Evolutionary conservation across 2,113 vertebrate genomes (phyloP), one percentile per base, ranked within the genome.

Genomic region (Anthoscopus minutus): DNA sequence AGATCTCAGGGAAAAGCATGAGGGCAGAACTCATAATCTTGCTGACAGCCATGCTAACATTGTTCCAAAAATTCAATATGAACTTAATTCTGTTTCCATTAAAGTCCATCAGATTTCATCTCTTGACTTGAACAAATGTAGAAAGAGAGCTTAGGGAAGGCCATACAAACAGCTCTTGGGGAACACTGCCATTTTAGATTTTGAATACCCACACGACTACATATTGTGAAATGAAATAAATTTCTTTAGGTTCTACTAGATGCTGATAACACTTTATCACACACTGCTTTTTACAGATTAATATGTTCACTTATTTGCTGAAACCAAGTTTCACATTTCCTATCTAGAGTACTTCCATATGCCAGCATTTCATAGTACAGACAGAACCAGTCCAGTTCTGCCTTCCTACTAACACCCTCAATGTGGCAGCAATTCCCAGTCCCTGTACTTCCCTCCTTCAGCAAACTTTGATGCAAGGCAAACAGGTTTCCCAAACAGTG

Each of bases 51-150:
- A 40, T 31, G 45, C n/a, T 88, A 87, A 81, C 22, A 72, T 56
- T 72, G 56, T 86, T 96, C 89, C 82, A 96, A 72, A 93, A 89
- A 92, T 81, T 93, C 90, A 93, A 40, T 89, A 88, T 57, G 69
- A 96, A n/a, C 67, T 72, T 91, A 95, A 93, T 95, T 93, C 77
- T 89, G 44, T 37, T 92, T 53, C 88, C 51, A 78, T 91, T 94
- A 84, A 86, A 93, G 40, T 89, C 85, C 90, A 53, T 65, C 83
- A 93, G 62, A 90, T 93, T 94, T 96, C 87, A 92, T 86, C 72
- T 92, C 54, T 85, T 86, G 57, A 86, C 56, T 94, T 83, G 72
- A 94, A 80, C 0, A 2, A 48, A 65, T 76, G 35, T 38, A 88
- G 80, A 79, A 94, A 84, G 17, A 80, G 40, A 56, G 18, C 37